Evolutionary conservation across 2,113 vertebrate species (phyloP).

Genomic region (Phocoena phocoena): DNA sequence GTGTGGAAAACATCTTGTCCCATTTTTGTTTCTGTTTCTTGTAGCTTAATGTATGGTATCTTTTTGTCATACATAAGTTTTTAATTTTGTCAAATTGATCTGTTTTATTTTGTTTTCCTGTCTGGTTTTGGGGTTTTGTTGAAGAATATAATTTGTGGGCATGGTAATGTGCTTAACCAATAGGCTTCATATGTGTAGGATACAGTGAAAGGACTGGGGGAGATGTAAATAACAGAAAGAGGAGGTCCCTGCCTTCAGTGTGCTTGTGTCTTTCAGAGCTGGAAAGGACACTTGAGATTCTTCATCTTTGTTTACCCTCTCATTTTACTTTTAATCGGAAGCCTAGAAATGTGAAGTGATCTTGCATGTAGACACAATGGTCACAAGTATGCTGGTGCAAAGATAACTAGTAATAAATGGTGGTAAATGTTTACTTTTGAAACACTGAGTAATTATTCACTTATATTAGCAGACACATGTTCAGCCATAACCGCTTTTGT

Average conservation of each 20-base stretch:
- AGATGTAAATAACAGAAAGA: neutral
- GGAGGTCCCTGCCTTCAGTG: constrained; percentile 38
- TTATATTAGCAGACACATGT: constrained; percentile 53
- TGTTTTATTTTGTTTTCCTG: constrained; percentile 47
- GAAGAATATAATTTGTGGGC: constrained; percentile 42
- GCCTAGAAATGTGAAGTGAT: constrained; percentile 54
- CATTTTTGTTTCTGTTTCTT: constrained; percentile 8
- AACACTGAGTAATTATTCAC: constrained; percentile 53
- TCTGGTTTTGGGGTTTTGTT: constrained; percentile 46
- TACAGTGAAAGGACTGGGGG: neutral
- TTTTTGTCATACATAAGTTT: neutral
- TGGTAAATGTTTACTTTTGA: constrained; percentile 60
- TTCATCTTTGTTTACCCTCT: constrained; percentile 31
- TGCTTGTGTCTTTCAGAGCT: constrained; percentile 33
- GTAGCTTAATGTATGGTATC: neutral
- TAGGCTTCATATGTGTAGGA: neutral
- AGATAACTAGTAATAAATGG: constrained; percentile 65
- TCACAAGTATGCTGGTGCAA: constrained; percentile 44
- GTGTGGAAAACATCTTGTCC: neutral
- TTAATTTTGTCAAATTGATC: constrained; percentile 31
- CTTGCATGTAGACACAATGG: constrained; percentile 50
- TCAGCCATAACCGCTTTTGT: constrained; percentile 51
- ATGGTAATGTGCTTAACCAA: constrained; percentile 31
- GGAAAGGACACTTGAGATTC: constrained; percentile 27
- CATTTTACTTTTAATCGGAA: constrained; percentile 44